Evolutionary conservation across 2,113 vertebrate species (phyloP), one percentile per base, ranked within the genome.

Genomic region (Microcebus tavaratra): DNA sequence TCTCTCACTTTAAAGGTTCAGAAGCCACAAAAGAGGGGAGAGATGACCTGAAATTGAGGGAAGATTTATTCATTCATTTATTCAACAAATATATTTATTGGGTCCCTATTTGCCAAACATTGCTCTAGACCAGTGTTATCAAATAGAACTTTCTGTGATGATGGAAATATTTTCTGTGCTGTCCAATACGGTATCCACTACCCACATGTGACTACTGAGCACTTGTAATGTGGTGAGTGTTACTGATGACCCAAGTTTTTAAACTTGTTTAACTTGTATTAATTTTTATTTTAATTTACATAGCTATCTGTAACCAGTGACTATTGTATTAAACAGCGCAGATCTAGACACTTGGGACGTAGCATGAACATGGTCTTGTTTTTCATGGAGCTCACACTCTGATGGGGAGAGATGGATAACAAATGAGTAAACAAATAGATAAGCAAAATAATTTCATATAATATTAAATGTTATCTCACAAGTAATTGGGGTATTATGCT

Each of bases 201-300:
- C 50, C 31, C 12, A 20, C 27, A 18, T 63, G 27, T 68, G 72
- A 29, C 39, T 65, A 11, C 45, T 48, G 31, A 78, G 23, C 11
- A 8, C 42, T 80, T 67, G 57, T 42, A 76, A 39, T 78, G 5
- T 85, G n/a, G 18, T 29, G 57, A 18, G 2, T 53, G 8, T 65
- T 70, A 31, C 45, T 34, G 12, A 57, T 34, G 14, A 80, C 59
- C 10, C 67, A 53, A 83, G 13, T 15, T 90, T 84, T 91, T 45
- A 27, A 42, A 79, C 45, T 57, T 14, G 68, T 90, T 83, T 87
- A 29, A 53, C 50, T 94, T 83, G 31, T 53, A 45, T 76, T 83
- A 36, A 75, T 82, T 76, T 88, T 88, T 29, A 73, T 88, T 92
- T 79, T 57, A 50, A 94, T 53, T 92, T 92, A 18, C 17, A 25